Percentiles rank a stretch among this genome's conserved stretches.
These are phyloP conservation scores for Triplophysa yarkandensis DNA, from an alignment of 2,797 vertebrate species.

Conservation along the genomic window DNA sequence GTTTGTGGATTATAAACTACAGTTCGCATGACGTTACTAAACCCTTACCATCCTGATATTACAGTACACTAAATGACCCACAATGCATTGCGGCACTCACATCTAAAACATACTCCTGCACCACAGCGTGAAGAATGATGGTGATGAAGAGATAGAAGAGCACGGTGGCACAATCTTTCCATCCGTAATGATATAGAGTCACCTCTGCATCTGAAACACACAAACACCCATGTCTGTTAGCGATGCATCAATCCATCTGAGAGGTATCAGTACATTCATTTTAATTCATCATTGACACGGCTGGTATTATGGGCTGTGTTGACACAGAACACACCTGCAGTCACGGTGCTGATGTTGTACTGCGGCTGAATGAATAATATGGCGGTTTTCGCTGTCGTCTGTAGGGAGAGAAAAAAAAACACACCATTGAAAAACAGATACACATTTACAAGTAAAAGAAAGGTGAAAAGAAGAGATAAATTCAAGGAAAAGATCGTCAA, in stretches of 20 bases:
- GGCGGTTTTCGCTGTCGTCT: slow-evolving; percentile 96
- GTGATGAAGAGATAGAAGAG: slow-evolving; percentile 94
- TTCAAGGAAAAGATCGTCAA: no score
- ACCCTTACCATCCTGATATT: no score
- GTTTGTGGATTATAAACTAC: not conserved
- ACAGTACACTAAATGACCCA: slow-evolving; percentile 23
- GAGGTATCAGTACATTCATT: not conserved
- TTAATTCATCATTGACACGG: not conserved
- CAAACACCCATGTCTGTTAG: slow-evolving; percentile 53
- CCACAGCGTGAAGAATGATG: slow-evolving; percentile 93
- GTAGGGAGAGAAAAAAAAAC: not conserved
- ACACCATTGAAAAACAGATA: not conserved
- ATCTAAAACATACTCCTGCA: slow-evolving; percentile 96
- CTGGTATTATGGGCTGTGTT: slow-evolving; percentile 2
- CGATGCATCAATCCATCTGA: not conserved
- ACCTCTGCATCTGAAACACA: slow-evolving; percentile 84
- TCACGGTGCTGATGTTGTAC: slow-evolving; percentile 87
- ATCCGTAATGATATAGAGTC: slow-evolving; percentile 90
- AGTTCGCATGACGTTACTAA: not conserved
- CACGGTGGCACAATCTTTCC: slow-evolving; percentile 90
- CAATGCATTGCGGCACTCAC: slow-evolving; percentile 76
- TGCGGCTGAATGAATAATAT: slow-evolving; percentile 98
- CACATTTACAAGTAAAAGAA: no score
- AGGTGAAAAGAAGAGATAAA: no score
- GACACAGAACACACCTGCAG: slow-evolving; percentile 79